These are phyloP conservation scores for Hirtodrosophila confusa DNA, from an alignment of 2,888 invertebrate genomes.

Conservation along the genomic window DNA sequence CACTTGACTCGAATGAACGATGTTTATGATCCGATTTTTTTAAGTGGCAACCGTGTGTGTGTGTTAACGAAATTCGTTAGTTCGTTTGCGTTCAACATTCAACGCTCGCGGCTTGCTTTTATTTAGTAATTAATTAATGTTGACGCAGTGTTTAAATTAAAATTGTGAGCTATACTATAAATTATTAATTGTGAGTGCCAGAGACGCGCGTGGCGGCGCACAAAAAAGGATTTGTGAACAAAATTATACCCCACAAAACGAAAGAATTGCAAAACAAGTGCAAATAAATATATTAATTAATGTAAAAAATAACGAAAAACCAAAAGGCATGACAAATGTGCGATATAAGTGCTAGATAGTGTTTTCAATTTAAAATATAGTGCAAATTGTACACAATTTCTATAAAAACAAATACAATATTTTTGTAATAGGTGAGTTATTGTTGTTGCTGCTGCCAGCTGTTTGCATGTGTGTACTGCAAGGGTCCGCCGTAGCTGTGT, in stretches of 20 bases:
- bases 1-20: no score
- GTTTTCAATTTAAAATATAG: slow-evolving; percentile 17
- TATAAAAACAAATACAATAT: slow-evolving; percentile 33
- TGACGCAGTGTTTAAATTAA: slow-evolving; percentile 15
- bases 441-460: slow-evolving; percentile 63
- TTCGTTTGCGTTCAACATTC: slow-evolving; percentile 27
- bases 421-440: slow-evolving; percentile 63
- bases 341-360: slow-evolving; percentile 20
- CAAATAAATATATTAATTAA: slow-evolving; percentile 18
- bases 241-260: slow-evolving; percentile 10
- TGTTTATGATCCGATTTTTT: no score
- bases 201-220: slow-evolving; percentile 6
- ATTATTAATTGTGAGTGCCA: neutral
- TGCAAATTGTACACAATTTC: slow-evolving; percentile 6
- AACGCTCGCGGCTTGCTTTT: slow-evolving; percentile 31
- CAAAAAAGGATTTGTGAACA: slow-evolving; percentile 18
- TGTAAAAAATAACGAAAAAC: slow-evolving; percentile 10
- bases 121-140: slow-evolving; percentile 9
- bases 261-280: slow-evolving; percentile 18
- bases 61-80: slow-evolving; percentile 36
- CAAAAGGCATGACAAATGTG: slow-evolving; percentile 22
- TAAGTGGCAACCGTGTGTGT: no score
- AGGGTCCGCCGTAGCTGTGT: slow-evolving; percentile 38
- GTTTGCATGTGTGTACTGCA: slow-evolving; percentile 58
- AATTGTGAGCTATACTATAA: slow-evolving; percentile 4